Base-by-base conservation (phyloP, 2,888 invertebrate species). In the Ectobius pallidus region DNA sequence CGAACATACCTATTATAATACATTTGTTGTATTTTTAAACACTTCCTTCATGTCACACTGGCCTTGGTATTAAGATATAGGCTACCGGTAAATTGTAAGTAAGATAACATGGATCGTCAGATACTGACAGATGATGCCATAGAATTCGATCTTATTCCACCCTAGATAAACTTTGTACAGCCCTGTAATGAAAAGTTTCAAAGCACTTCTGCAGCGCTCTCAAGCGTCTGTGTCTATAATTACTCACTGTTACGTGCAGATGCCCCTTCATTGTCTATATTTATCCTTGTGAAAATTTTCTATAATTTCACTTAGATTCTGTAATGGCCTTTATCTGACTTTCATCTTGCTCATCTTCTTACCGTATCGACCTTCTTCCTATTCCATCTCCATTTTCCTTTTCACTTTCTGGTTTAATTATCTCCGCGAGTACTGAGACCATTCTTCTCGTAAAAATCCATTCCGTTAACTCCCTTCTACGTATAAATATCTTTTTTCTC, bases 211-310 rank as follows among this genome's bases (percentile, higher is more conserved):
- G 7, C 46, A 46, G 7, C 46, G 46, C 46, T n/a, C 11, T 7
- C 11, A 46, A 46, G 18, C 46, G 46, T 7, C 55, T 20, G 30
- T 70, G 42, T 70, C 22, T 20, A 32, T 70, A 70, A 70, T 70
- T 70, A 32, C 58, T 39, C 18, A 55, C 30, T 39, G 70, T 70
- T 70, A 55, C 61, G 55, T 39, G 34, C 70, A 70, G 58, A 55
- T 58, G 58, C 46, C 61, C 61, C 61, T 58, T 55, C 58, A 70
- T 70, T 70, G 55, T 70, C 70, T 70, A 22, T 62, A 46, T 34
- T 62, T 42, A 70, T 55, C 42, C 58, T 55, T 27, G 58, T 42
- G 70, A 44, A 27, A 42, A 42, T 42, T 61, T 20, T 39, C 27
- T 27, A 62, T 70, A 18, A 62, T 70, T 70, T 70, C 20, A 58